These are phyloP conservation scores for Brachylomia viminalis DNA, from an alignment of 2,888 invertebrate species.

Conservation along the genomic window DNA sequence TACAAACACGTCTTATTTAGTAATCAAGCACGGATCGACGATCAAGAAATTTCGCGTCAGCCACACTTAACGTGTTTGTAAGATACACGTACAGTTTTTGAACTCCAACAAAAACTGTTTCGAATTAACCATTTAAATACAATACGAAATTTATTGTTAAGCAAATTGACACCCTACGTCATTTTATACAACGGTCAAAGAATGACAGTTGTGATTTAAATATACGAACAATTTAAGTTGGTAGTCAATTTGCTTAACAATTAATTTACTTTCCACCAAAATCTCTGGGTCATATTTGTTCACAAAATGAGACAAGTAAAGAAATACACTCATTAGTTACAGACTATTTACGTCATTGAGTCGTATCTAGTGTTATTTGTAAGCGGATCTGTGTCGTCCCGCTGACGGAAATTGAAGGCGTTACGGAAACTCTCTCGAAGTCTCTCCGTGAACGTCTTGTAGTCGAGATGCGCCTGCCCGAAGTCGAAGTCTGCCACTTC, in stretches of 20 bases:
- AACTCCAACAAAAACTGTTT: background rate
- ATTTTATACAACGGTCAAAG: background rate
- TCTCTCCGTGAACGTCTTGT: conserved; percentile 96
- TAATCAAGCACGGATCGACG: conserved; percentile 5
- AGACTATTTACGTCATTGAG: conserved; percentile 87
- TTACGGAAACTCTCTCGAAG: conserved; percentile 93
- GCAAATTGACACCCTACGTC: background rate
- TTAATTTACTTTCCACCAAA: background rate
- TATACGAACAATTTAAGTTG: background rate
- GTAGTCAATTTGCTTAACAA: background rate
- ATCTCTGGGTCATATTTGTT: conserved; percentile 25
- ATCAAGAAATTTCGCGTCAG: background rate
- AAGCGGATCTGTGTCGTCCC: conserved; percentile 84
- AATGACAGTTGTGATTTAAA: background rate
- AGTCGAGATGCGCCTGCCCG: conserved; percentile 95
- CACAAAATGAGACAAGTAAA: conserved; percentile 25
- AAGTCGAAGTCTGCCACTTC: conserved; percentile 98
- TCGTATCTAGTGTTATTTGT: conserved; percentile 88
- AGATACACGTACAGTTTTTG: background rate
- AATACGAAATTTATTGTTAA: background rate
- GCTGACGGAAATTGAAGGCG: conserved; percentile 82
- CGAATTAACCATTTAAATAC: background rate
- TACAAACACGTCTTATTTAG: conserved; percentile 17
- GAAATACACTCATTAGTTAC: conserved; percentile 4
- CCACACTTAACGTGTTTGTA: background rate